Base-by-base conservation (phyloP, 2,797 vertebrate species). In the Onychomys torridus region DNA sequence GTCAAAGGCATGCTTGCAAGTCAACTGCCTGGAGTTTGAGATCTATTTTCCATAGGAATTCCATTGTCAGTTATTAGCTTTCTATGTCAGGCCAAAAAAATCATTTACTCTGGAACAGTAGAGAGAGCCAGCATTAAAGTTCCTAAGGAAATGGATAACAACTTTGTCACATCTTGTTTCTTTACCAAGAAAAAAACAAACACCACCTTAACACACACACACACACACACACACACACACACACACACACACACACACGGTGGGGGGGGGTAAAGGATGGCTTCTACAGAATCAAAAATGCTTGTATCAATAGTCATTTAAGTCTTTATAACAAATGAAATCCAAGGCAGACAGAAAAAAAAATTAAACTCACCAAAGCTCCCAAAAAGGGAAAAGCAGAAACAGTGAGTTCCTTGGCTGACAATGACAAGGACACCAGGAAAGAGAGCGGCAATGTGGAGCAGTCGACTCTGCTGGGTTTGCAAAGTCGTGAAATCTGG, bases 1-100 rank as follows among this genome's bases (percentile, higher is more conserved):
- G 94, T 86, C 82, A 88, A 95, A 96, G 71, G 43, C 87, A 87
- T 65, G 65, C 84, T 55, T 95, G 59, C 83, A 84, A 87, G 89
- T 91, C 61, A 79, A 59, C 69, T 75, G 40, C 55, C 46, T 92
- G 76, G 75, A 91, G 93, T 92, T 49, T 75, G 43, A 34, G 32
- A 82, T 91, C 93, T 55, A 1, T 76, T 94, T 94, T 65, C 83
- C 81, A 61, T 5, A 91, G 76, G 96, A 96, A 96, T 69, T 73
- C 40, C 73, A 61, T 83, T 85, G 63, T 84, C 94, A 91, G 89
- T 63, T 49, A 82, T 94, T 85, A 79, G 16, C 43, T 92, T 92
- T n/a, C 57, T 40, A 90, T 78, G 83, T 37, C 52, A 91, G 5
- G 40, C 16, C 90, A 78, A 65, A 88, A 46, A 91, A 85, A 90